Percentiles rank a stretch among this genome's conserved stretches.
phyloP scores from a whole-genome alignment of 1,140 invertebrate species.

The Saxidomus purpurata region DNA sequence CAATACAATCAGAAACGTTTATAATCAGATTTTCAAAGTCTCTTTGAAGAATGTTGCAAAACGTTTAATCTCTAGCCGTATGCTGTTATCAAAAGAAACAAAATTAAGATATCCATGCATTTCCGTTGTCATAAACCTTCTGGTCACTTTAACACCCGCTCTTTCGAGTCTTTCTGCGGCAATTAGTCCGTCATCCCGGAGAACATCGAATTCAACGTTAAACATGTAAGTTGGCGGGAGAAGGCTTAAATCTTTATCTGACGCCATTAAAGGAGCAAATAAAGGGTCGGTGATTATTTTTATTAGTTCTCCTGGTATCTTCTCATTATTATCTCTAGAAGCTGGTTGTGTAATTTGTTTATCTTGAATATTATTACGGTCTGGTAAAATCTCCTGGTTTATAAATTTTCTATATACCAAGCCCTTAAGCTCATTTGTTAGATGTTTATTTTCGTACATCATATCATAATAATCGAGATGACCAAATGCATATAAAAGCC shows the following conservation, averaged over 20 bases:
- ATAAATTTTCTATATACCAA: neutral
- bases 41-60: neutral
- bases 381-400: neutral
- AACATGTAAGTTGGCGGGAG: conserved; percentile 67
- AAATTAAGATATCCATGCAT: conserved; percentile 37
- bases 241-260: conserved; percentile 31
- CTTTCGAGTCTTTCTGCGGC: conserved; percentile 66
- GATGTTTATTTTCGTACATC: neutral
- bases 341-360: no score
- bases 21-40: neutral
- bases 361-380: neutral
- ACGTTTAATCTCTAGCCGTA: neutral
- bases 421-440: neutral
- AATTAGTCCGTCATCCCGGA: conserved; percentile 74
- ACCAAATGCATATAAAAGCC: conserved; percentile 15
- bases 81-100: neutral
- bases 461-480: conserved; percentile 3
- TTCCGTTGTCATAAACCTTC: neutral
- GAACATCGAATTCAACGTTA: conserved; percentile 68
- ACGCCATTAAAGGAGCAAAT: conserved; percentile 58
- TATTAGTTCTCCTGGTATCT: neutral
- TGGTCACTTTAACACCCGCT: conserved; percentile 56
- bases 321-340: neutral
- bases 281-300: conserved; percentile 29
- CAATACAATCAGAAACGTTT: no score